A percentile compares a stretch with the other conserved stretches of the same genome.
Conservation (phyloP, 2,797 vertebrate species). For the Coracias cyanogaster region DNA sequence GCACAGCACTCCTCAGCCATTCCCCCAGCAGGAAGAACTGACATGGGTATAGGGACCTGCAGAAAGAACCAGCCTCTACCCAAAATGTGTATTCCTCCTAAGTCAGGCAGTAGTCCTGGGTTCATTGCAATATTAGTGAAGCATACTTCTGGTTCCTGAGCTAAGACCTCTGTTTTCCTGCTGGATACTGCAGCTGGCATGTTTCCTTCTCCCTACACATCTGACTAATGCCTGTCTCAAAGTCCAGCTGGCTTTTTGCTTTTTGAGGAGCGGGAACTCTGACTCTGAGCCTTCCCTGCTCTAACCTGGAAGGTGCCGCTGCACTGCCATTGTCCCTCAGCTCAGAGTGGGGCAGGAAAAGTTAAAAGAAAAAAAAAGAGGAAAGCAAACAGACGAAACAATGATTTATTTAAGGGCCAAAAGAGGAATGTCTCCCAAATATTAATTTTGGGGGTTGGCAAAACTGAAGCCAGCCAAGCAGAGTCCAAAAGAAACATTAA, state of each 20-base stretch:
- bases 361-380: no score
- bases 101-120: neutral
- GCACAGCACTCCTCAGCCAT: neutral
- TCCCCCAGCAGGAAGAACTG: neutral
- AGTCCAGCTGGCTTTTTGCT: neutral
- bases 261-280: neutral
- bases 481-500: slow-evolving; percentile 66
- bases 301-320: neutral
- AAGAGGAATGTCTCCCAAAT: slow-evolving; percentile 26
- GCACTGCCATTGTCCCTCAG: neutral
- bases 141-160: neutral
- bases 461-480: slow-evolving; percentile 21
- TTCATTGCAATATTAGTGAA: neutral
- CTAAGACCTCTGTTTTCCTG: neutral
- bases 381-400: neutral
- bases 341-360: neutral
- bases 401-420: slow-evolving; percentile 37
- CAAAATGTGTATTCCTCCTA: neutral
- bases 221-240: neutral
- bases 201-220: neutral
- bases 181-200: neutral
- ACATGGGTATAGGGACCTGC: neutral
- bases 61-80: neutral
- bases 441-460: slow-evolving; percentile 40
- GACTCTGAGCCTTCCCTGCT: neutral